Base-by-base conservation (phyloP, 2,113 vertebrate species). In the Sisor rabdophorus region DNA sequence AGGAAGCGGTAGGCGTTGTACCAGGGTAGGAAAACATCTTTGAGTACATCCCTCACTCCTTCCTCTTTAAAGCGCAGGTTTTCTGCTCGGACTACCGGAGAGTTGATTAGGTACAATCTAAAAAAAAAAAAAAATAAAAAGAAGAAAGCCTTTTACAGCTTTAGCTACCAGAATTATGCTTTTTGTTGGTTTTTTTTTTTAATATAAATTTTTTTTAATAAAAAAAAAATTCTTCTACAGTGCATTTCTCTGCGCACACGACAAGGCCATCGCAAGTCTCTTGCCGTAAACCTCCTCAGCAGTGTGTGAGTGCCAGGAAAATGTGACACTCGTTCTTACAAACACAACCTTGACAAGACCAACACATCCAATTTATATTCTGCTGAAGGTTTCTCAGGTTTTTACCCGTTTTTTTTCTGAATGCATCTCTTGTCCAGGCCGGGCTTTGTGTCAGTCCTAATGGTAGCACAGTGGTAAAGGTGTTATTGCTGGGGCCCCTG, bases 21-120 rank as follows among this genome's bases (percentile, higher is more conserved):
- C 97, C 97, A 99, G 0, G 97, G 97, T 80, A 99, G 85, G 84
- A 99, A 95, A n/a, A 99, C 97, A 22, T 99, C 97, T 86, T 99
- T 99, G 75, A 99, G 85, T 71, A 99, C 88, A 1, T 98, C 97
- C 26, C 95, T 91, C 15, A 99, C 97, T 0, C 97, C 97, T 0
- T 99, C 97, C 83, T 99, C 96, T 85, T 98, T 98, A 85, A 99
- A 99, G 64, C 96, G 93, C 79, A 99, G 89, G 80, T 99, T 99
- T 82, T 99, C 97, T 61, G 97, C 96, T 86, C 95, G 92, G 20
- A 99, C 97, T 55, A 98, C 95, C 0, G 97, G 97, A 74, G 97
- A 99, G 89, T 99, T 99, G 84, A 99, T 99, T 78, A 99, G 93
- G 77, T 98, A 99, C 32, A 99, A 85, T 79, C 97, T 99, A 79